Percentiles rank a stretch among this genome's conserved stretches.
Evolutionary conservation across 2,888 invertebrate genomes (phyloP).

Genomic region (Taenaris catops): DNA sequence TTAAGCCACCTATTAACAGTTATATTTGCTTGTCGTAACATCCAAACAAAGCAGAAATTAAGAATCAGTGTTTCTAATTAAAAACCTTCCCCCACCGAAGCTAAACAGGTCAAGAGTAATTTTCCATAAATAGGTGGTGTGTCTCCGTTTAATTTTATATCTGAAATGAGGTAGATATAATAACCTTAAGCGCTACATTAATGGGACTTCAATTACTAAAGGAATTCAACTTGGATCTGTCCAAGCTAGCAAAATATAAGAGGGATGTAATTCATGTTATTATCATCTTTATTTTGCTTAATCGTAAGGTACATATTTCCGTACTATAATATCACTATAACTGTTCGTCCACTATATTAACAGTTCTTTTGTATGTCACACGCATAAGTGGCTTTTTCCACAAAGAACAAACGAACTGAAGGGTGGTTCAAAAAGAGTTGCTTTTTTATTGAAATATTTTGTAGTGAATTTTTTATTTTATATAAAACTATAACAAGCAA

Average conservation of each 20-base stretch:
- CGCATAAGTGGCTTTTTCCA: conserved; percentile 23
- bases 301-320: conserved; percentile 7
- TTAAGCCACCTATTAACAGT: too few relatives aligned
- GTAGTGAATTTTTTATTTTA: too few relatives aligned
- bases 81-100: too few relatives aligned
- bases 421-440: conserved; percentile 8
- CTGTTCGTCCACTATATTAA: conserved; percentile 18
- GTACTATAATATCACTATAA: conserved; percentile 5
- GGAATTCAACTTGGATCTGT: conserved; percentile 17
- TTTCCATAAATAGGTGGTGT: too few relatives aligned
- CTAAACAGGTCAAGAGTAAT: too few relatives aligned
- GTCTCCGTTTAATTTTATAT: too few relatives aligned
- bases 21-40: too few relatives aligned
- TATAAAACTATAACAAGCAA: too few relatives aligned
- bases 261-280: neutral
- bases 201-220: conserved; percentile 30
- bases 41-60: too few relatives aligned
- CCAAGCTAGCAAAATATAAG: conserved; percentile 7
- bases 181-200: conserved; percentile 22
- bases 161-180: conserved; percentile 1
- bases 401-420: conserved; percentile 13
- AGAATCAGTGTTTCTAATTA: too few relatives aligned
- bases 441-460: conserved; percentile 6
- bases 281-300: conserved; percentile 3
- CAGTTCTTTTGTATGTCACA: conserved; percentile 25